These are phyloP conservation scores for Astropecten irregularis DNA, from an alignment of 53 echinoderm and acorn worm genomes.

Conservation along the genomic window DNA sequence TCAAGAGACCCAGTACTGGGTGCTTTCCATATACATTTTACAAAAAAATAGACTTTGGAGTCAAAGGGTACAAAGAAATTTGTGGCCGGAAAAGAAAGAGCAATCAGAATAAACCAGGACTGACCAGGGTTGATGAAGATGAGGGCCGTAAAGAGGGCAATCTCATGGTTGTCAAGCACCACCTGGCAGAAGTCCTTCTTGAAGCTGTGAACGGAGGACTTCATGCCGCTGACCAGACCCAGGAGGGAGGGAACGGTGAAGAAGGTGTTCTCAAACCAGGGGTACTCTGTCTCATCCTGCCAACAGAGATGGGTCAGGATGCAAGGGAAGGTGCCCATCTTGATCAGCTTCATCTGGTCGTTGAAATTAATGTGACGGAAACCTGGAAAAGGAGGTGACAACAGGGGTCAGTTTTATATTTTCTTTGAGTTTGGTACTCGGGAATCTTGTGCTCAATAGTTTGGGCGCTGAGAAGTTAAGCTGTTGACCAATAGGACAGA, in stretches of 20 bases:
- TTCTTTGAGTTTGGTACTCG: not conserved
- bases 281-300: conserved; percentile 50
- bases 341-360: conserved; percentile 72
- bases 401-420: no score
- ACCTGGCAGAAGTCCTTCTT: conserved; percentile 49
- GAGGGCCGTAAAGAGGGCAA: conserved; percentile 65
- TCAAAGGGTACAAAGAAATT: no score
- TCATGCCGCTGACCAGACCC: conserved; percentile 54
- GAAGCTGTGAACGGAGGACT: conserved; percentile 33
- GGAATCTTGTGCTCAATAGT: no score
- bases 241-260: conserved; percentile 46
- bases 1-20: no score
- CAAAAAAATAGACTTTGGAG: no score
- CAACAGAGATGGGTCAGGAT: conserved; percentile 63
- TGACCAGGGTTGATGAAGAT: conserved; percentile 75
- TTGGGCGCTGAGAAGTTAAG: no score
- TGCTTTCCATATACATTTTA: no score
- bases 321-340: conserved; percentile 68
- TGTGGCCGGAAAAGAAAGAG: no score
- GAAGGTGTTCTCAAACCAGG: conserved; percentile 68
- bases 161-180: conserved; percentile 67
- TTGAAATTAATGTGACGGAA: conserved; percentile 54
- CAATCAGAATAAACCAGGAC: no score
- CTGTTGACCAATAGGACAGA: no score
- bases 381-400: conserved; percentile 23